Base-by-base conservation (phyloP, 2,113 vertebrate species). In the Chascanopsetta lugubris region DNA sequence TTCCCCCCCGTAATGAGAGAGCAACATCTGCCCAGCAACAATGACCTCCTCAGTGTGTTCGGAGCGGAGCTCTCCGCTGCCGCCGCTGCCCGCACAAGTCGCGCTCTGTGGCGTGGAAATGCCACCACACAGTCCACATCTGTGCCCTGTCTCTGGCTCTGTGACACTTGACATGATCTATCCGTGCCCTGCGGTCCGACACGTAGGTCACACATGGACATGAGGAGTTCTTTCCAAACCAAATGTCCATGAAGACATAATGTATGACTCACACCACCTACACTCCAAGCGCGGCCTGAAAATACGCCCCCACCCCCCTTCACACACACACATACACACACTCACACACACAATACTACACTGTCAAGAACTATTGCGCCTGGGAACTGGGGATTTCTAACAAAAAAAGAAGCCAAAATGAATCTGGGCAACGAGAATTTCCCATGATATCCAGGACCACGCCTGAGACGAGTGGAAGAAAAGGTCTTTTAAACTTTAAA, bases 181-280 rank as follows among this genome's bases (percentile, higher is more conserved):
- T 68, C 45, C 54, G 8, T 81, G 48, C 79, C 85, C 69, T 20
- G 51, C 25, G 13, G 82, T 45, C 36, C 46, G 13, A 29, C 55
- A 68, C 54, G 68, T 75, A 69, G 72, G 34, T 77, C 59, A 73
- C 58, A 65, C 71, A 69, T 69, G 75, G 68, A 85, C 70, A 82
- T 82, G 84, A 79, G 82, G 70, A 76, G 59, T 61, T 84, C 79
- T 80, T 79, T 75, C 58, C 49, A 50, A 46, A 82, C 45, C 60
- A 64, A 82, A 71, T 65, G 72, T 77, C 84, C 80, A 75, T 36
- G 51, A 80, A 82, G 77, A 87, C 80, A 87, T 82, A 76, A 60
- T 69, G n/a, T 25, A 72, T 88, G 88, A 89, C 79, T 88, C 87
- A 89, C 74, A 79, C 88, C 87, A 80, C 83, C 88, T 88, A 88